Evolutionary conservation across 2,888 invertebrate species (phyloP).

Genomic region (Apodemia mormo): DNA sequence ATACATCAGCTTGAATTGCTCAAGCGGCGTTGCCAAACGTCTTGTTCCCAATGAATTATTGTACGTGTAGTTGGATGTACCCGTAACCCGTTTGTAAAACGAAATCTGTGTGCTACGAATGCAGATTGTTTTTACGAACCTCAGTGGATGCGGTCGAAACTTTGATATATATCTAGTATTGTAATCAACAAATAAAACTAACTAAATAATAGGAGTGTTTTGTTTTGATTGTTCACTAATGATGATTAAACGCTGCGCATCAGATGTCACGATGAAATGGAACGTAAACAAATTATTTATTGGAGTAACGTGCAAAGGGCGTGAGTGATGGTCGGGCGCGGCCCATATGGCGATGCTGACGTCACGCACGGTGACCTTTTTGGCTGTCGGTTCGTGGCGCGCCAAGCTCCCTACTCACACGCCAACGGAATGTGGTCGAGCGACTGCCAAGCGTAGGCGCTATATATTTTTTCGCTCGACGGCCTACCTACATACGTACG

Average conservation of each 20-base stretch:
- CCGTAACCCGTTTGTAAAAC: slow-evolving; percentile 36
- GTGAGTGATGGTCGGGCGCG: slow-evolving; percentile 53
- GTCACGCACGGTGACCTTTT: slow-evolving; percentile 77
- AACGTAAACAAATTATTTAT: slow-evolving; percentile 53
- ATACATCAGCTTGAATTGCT: background rate
- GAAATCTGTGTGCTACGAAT: slow-evolving; percentile 45
- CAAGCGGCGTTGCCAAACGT: slow-evolving; percentile 26
- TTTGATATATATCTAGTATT: background rate
- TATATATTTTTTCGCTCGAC: slow-evolving; percentile 76
- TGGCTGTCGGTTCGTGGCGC: slow-evolving; percentile 65
- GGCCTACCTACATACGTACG: slow-evolving; percentile 77
- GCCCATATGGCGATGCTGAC: slow-evolving; percentile 73
- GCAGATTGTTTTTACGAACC: background rate
- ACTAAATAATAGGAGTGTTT: background rate
- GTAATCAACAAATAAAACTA: background rate
- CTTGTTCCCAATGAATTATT: background rate
- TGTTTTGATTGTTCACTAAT: slow-evolving; percentile 30
- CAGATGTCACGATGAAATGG: slow-evolving; percentile 40
- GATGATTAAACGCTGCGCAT: slow-evolving; percentile 28
- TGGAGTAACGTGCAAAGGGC: slow-evolving; percentile 53
- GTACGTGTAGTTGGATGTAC: background rate
- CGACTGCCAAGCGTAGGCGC: slow-evolving; percentile 79
- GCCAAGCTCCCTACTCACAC: slow-evolving; percentile 64
- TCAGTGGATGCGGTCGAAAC: background rate
- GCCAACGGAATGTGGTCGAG: slow-evolving; percentile 78